Percentiles rank a stretch among this genome's conserved stretches.
Evolutionary conservation across 2,113 vertebrate species (phyloP).

Genomic region (Tyrannus savana): DNA sequence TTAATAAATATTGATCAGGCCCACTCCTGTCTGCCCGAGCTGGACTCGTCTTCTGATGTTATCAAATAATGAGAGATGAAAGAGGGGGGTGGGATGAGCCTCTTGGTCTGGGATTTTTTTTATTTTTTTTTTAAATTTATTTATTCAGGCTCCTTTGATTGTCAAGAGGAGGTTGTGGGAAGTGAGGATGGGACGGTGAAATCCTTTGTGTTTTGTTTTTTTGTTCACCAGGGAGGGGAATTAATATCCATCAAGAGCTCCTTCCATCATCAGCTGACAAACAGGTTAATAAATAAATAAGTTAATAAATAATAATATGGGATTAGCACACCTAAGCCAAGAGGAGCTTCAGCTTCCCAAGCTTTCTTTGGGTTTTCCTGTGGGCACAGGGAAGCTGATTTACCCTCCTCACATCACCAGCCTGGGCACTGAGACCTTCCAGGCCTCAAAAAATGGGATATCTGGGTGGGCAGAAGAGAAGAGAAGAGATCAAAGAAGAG

Average conservation of each 20-base stretch:
- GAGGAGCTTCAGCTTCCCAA: background rate
- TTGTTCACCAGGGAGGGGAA: background rate
- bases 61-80: slow-evolving; percentile 85
- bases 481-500: background rate
- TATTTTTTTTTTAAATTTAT: background rate
- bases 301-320: background rate
- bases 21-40: slow-evolving; percentile 73
- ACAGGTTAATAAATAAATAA: slow-evolving; percentile 2
- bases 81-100: slow-evolving; percentile 68
- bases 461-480: background rate
- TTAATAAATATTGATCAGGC: slow-evolving; percentile 86
- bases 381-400: background rate
- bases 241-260: background rate
- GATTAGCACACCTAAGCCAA: background rate
- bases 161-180: slow-evolving; percentile 1
- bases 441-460: rapidly evolving
- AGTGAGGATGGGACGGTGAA: background rate
- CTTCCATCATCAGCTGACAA: background rate
- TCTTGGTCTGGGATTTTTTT: slow-evolving; percentile 69
- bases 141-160: slow-evolving; percentile 71
- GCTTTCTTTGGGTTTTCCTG: rapidly evolving
- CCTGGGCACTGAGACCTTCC: background rate
- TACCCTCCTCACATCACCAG: background rate
- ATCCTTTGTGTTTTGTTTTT: background rate
- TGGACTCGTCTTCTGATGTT: slow-evolving; percentile 74